Evolutionary conservation across 2,797 vertebrate species (phyloP).

Genomic region (Macropodus opercularis): DNA sequence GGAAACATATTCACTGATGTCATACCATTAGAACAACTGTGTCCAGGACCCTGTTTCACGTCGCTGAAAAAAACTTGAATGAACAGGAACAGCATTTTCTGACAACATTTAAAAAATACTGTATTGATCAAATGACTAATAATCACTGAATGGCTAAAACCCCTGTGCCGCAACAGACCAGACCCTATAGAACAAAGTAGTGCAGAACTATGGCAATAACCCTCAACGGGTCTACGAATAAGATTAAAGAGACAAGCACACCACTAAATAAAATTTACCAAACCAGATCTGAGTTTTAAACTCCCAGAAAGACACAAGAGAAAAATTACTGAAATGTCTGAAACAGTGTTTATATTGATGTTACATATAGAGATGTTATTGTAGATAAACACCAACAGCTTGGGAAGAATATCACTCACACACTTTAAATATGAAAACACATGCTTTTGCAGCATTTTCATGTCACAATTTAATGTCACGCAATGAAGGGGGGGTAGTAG

Average conservation of each 20-base stretch:
- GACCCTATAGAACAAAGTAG: background rate
- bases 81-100: no score
- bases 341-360: constrained; percentile 35
- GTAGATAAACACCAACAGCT: constrained; percentile 36
- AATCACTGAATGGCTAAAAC: background rate
- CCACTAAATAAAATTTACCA: constrained; percentile 23
- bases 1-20: no score
- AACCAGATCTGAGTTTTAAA: constrained; percentile 29
- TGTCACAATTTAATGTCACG: constrained; percentile 57
- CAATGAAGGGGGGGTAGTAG: constrained; percentile 2
- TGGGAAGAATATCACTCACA: constrained; percentile 15
- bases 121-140: no score
- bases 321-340: constrained; percentile 18
- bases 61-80: no score
- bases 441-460: constrained; percentile 30
- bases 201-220: no score
- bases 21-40: no score
- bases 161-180: no score
- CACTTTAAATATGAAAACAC: constrained; percentile 28
- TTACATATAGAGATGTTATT: constrained; percentile 27
- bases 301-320: constrained; percentile 15
- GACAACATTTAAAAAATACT: no score
- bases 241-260: background rate
- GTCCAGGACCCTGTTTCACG: no score
- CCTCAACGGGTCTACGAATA: background rate